Conservation (phyloP, 2,888 invertebrate genomes). For the Thereva unica region DNA sequence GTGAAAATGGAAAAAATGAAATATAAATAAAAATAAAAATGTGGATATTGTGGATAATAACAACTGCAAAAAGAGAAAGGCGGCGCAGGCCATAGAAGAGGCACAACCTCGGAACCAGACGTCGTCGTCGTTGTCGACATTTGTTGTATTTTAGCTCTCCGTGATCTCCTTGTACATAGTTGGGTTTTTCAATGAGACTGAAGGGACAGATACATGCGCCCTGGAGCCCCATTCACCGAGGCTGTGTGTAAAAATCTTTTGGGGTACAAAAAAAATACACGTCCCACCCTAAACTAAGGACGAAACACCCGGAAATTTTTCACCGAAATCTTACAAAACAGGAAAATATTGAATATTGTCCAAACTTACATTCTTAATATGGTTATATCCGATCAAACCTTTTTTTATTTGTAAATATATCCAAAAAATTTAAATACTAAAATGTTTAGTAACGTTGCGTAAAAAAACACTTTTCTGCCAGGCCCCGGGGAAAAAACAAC, state of each 20-base stretch:
- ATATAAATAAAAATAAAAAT: too few relatives aligned
- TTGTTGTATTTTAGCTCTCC: too few relatives aligned
- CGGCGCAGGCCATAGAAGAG: not conserved
- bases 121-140: too few relatives aligned
- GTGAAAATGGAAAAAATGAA: not conserved
- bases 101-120: too few relatives aligned
- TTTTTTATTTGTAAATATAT: too few relatives aligned
- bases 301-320: constrained; percentile 2
- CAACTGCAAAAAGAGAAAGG: constrained; percentile 18
- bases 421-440: too few relatives aligned
- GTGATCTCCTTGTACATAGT: not conserved
- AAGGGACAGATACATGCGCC: constrained; percentile 26
- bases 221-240: constrained; percentile 27
- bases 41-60: not conserved
- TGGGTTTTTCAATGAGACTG: constrained; percentile 27
- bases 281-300: constrained; percentile 25
- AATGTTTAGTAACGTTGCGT: too few relatives aligned
- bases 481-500: too few relatives aligned
- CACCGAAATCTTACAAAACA: not conserved
- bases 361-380: constrained; percentile 14
- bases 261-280: constrained; percentile 7
- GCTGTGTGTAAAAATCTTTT: constrained; percentile 32
- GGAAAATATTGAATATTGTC: not conserved
- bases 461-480: too few relatives aligned
- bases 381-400: too few relatives aligned